Percentiles rank a stretch among this genome's conserved stretches.
These are phyloP conservation scores for Didymodactylos carnosus DNA, from an alignment of 2,888 invertebrate species.

Conservation along the genomic window DNA sequence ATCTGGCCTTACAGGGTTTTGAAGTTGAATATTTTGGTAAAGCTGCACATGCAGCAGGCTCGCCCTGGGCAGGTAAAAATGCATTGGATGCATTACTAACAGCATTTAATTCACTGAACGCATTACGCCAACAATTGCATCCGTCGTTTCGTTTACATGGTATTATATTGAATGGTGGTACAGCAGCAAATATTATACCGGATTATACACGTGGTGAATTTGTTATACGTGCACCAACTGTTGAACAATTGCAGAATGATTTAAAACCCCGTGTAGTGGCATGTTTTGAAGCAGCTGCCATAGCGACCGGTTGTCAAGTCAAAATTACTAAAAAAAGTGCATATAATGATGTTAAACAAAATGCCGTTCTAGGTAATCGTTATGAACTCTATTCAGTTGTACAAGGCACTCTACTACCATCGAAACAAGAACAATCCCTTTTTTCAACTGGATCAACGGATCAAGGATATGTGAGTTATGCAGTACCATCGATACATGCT, in stretches of 20 bases:
- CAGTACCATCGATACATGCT: no score
- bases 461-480: constrained; percentile 32
- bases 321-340: no score
- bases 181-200: constrained; percentile 19
- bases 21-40: constrained; percentile 19
- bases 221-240: constrained; percentile 22
- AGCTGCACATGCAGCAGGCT: constrained; percentile 21
- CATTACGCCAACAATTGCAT: constrained; percentile 32
- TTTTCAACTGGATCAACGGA: constrained; percentile 26
- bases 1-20: background rate
- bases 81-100: constrained; percentile 34
- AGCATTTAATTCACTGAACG: constrained; percentile 28
- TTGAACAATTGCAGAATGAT: constrained; percentile 20
- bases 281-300: constrained; percentile 25
- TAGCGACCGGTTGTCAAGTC: constrained; percentile 24
- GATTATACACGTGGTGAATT: constrained; percentile 23
- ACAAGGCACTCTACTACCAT: no score
- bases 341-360: no score
- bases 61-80: constrained; percentile 31
- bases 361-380: no score
- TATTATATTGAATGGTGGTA: constrained; percentile 18
- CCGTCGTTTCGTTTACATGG: constrained; percentile 19
- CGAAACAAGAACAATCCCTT: no score
- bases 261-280: constrained; percentile 19
- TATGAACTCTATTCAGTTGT: no score